These are phyloP conservation scores for Melipona bicolor DNA, from an alignment of 2,888 invertebrate genomes.

Conservation along the genomic window DNA sequence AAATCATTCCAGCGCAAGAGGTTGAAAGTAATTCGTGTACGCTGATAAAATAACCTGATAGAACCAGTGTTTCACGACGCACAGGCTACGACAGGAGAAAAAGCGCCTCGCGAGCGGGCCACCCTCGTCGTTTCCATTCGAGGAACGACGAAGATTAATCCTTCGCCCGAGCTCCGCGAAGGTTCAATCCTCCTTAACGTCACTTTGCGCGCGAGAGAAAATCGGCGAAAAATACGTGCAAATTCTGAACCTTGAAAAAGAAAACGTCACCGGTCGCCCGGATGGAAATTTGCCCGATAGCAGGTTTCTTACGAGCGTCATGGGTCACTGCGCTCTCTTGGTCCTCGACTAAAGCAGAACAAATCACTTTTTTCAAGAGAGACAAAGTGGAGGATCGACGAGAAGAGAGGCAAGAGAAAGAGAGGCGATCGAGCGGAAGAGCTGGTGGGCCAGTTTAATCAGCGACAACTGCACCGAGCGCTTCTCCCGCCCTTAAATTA, in stretches of 20 bases:
- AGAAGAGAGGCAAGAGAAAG: not conserved
- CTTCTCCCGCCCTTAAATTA: constrained; percentile 14
- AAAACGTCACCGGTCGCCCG: too few species aligned
- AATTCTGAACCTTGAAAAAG: too few species aligned
- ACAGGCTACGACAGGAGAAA: constrained; percentile 28
- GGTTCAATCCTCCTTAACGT: too few species aligned
- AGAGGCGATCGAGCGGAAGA: constrained; percentile 59
- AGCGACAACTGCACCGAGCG: constrained; percentile 56
- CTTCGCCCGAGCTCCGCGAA: not conserved
- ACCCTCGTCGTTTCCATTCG: constrained; percentile 20
- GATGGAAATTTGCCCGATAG: too few species aligned
- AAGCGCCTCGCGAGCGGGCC: constrained; percentile 39
- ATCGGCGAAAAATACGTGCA: too few species aligned
- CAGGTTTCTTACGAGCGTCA: too few species aligned
- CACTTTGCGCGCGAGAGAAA: too few species aligned
- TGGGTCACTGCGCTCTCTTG: too few species aligned
- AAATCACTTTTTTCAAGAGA: too few species aligned
- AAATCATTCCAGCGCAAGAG: too few species aligned
- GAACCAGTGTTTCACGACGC: constrained; percentile 16
- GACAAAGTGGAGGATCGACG: not conserved
- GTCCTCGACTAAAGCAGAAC: too few species aligned
- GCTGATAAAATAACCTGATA: constrained; percentile 1
- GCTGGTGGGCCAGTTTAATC: constrained; percentile 66
- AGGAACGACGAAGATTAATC: constrained; percentile 29
- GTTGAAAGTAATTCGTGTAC: too few species aligned